These are phyloP conservation scores for Drosophila littoralis DNA, from an alignment of 1,140 invertebrate genomes.

Conservation along the genomic window DNA sequence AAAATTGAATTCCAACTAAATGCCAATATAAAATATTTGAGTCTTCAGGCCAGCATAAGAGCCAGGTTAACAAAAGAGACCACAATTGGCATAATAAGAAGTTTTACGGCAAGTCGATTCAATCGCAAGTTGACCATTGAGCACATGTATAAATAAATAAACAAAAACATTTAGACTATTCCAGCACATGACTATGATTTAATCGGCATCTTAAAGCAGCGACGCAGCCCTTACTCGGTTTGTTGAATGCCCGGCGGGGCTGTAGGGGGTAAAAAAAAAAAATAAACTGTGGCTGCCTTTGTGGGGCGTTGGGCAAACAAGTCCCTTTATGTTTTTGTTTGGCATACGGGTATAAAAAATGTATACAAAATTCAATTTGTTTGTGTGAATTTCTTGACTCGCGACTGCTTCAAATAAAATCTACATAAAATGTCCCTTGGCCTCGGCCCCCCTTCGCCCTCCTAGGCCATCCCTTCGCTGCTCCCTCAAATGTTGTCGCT, in stretches of 20 bases:
- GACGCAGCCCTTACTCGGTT: background rate
- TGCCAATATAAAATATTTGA: no score
- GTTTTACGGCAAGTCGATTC: no score
- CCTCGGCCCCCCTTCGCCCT: background rate
- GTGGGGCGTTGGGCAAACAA: constrained; percentile 48
- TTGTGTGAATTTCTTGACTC: constrained; percentile 73
- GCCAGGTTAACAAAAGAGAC: no score
- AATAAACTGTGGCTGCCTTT: constrained; percentile 50
- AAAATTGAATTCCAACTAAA: no score
- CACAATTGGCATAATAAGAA: no score
- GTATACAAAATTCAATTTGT: constrained; percentile 81
- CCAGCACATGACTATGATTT: background rate
- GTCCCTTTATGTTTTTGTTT: constrained; percentile 52
- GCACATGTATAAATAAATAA: background rate
- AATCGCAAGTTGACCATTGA: background rate
- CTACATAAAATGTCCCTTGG: constrained; percentile 63
- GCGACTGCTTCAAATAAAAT: constrained; percentile 80
- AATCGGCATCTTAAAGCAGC: background rate
- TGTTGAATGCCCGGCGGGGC: background rate
- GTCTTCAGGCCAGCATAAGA: no score
- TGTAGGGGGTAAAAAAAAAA: background rate
- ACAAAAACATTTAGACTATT: background rate
- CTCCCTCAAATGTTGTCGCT: constrained; percentile 22
- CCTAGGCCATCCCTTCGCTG: background rate
- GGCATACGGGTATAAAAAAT: constrained; percentile 72